Evolutionary conservation across 2,113 vertebrate species (phyloP).

Genomic region (Dasypus novemcinctus): DNA sequence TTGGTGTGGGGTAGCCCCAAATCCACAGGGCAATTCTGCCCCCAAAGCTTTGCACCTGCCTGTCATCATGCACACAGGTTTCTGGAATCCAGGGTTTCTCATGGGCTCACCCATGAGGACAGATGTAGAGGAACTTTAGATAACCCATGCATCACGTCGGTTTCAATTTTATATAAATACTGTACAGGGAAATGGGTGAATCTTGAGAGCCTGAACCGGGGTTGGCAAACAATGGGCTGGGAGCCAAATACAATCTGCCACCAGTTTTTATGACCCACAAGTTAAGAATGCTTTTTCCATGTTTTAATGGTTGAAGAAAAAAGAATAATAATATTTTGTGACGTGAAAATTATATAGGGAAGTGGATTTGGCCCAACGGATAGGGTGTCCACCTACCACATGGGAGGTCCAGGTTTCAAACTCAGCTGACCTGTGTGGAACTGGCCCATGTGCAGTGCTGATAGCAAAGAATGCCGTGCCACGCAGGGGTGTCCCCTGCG

Average conservation of each 20-base stretch:
- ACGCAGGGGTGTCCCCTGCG: too few relatives aligned
- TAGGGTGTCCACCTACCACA: too few relatives aligned
- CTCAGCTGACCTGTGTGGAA: too few relatives aligned
- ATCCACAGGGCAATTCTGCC: neutral
- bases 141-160: neutral
- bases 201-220: too few relatives aligned
- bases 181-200: neutral
- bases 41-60: neutral
- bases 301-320: neutral
- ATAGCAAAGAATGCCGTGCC: too few relatives aligned
- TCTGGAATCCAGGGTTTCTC: neutral
- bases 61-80: fast-evolving
- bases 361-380: too few relatives aligned
- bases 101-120: neutral
- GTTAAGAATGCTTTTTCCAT: neutral
- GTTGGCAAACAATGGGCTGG: neutral
- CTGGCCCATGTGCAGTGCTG: too few relatives aligned
- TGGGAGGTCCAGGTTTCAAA: too few relatives aligned
- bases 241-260: too few relatives aligned
- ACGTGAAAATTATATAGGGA: neutral
- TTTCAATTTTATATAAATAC: neutral
- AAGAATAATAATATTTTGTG: neutral
- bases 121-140: neutral
- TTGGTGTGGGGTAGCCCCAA: neutral
- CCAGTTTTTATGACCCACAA: neutral